Percentiles rank a stretch among this genome's conserved stretches.
phyloP scores from a whole-genome alignment of 2,888 invertebrate genomes.

The Syritta pipiens region DNA sequence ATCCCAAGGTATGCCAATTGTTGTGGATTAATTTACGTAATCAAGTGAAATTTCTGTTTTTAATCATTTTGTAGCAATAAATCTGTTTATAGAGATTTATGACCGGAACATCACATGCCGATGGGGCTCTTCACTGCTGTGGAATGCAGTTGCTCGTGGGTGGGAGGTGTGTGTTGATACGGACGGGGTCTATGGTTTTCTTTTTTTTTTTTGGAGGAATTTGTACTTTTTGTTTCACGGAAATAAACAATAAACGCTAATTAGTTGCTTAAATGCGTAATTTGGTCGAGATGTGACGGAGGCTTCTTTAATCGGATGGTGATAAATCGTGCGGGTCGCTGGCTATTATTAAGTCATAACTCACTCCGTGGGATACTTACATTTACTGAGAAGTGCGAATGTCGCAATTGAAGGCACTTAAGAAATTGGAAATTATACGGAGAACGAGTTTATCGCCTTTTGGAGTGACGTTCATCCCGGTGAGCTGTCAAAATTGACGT shows the following conservation, averaged over 20 bases:
- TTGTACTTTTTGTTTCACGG: neutral
- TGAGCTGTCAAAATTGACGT: too few relatives aligned
- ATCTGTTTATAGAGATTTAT: slow-evolving; percentile 49
- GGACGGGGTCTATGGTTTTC: slow-evolving; percentile 8
- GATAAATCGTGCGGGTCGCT: too few relatives aligned
- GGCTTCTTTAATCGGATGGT: too few relatives aligned
- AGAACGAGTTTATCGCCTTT: too few relatives aligned
- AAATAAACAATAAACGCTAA: slow-evolving; percentile 9
- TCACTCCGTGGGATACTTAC: too few relatives aligned
- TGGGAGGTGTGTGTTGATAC: slow-evolving; percentile 9
- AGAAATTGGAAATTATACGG: too few relatives aligned
- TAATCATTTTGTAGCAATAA: slow-evolving; percentile 23
- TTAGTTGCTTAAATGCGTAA: slow-evolving; percentile 6
- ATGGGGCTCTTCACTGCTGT: slow-evolving; percentile 18
- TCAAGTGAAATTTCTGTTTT: neutral
- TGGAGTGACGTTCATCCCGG: too few relatives aligned
- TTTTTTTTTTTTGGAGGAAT: too few relatives aligned
- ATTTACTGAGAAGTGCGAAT: too few relatives aligned
- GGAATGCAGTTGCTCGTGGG: slow-evolving; percentile 28
- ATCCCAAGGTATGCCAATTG: neutral
- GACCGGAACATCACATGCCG: slow-evolving; percentile 32
- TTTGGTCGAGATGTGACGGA: neutral
- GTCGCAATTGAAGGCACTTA: too few relatives aligned
- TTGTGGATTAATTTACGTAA: slow-evolving; percentile 13
- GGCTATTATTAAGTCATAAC: too few relatives aligned